Percentiles rank a stretch among this genome's conserved stretches.
These are phyloP conservation scores for Trigoniulus corallinus DNA, from an alignment of 1,140 invertebrate species.

Conservation along the genomic window DNA sequence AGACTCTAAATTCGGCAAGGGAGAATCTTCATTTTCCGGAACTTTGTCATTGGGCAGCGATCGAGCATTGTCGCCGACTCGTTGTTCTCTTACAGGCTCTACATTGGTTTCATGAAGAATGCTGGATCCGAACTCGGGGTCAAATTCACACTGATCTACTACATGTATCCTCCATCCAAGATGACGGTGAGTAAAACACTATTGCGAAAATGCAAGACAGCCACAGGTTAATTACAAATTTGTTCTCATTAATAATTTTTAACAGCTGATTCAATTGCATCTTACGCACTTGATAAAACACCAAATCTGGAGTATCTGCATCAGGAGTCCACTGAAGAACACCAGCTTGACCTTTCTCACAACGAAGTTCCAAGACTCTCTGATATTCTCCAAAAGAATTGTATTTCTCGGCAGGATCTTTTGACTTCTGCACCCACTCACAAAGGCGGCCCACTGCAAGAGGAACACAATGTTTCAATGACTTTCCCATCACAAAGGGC, in stretches of 20 bases:
- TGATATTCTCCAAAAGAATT: constrained; percentile 77
- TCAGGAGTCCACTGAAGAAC: constrained; percentile 76
- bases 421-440: constrained; percentile 48
- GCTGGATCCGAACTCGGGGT: not conserved
- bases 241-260: not conserved
- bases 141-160: constrained; percentile 47
- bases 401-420: constrained; percentile 54
- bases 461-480: no score
- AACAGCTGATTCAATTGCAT: not conserved
- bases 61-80: not conserved
- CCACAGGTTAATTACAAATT: constrained; percentile 8
- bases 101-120: constrained; percentile 1
- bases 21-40: not conserved
- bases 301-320: constrained; percentile 65
- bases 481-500: not conserved
- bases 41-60: not conserved
- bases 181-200: constrained; percentile 83
- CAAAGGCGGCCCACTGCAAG: constrained; percentile 47
- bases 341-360: constrained; percentile 65
- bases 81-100: not conserved
- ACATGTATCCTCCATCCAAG: constrained; percentile 92
- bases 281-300: constrained; percentile 74
- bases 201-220: no score
- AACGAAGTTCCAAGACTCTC: constrained; percentile 57
- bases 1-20: not conserved